phyloP scores from a whole-genome alignment of 2,888 invertebrate genomes.

The Odontocerum albicorne region DNA sequence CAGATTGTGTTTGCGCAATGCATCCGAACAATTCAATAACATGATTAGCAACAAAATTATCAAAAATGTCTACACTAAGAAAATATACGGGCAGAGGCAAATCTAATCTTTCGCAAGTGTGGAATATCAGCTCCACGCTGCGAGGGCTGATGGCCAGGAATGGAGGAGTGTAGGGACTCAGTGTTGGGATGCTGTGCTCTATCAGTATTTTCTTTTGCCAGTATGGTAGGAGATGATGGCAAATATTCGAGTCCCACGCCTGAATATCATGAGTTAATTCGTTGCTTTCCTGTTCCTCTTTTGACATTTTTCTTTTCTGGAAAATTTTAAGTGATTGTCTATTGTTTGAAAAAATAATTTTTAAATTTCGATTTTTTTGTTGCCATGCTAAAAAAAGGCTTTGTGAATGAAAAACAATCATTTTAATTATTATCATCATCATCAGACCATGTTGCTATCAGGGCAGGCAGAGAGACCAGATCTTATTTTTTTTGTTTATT shows the following conservation, averaged over 20 bases:
- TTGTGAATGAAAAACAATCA: too few species aligned
- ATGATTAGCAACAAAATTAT: constrained; percentile 24
- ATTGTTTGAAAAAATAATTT: constrained; percentile 1
- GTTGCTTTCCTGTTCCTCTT: not conserved
- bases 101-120: constrained; percentile 9
- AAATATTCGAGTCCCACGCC: constrained; percentile 18
- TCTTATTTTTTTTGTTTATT: too few species aligned
- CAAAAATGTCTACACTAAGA: constrained; percentile 25
- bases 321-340: not conserved
- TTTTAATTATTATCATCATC: too few species aligned
- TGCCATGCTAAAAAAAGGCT: not conserved
- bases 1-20: not conserved
- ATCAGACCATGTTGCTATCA: too few species aligned
- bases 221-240: constrained; percentile 14
- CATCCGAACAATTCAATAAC: constrained; percentile 12
- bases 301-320: constrained; percentile 6
- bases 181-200: not conserved
- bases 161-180: constrained; percentile 16
- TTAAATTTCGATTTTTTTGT: not conserved
- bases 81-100: constrained; percentile 25
- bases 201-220: constrained; percentile 15
- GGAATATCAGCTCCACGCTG: constrained; percentile 21
- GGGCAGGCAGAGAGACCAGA: too few species aligned
- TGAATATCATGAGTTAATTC: constrained; percentile 19
- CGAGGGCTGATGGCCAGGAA: constrained; percentile 11